Evolutionary conservation across 1,140 invertebrate genomes (phyloP).

Genomic region (Neotoxoptera formosana): DNA sequence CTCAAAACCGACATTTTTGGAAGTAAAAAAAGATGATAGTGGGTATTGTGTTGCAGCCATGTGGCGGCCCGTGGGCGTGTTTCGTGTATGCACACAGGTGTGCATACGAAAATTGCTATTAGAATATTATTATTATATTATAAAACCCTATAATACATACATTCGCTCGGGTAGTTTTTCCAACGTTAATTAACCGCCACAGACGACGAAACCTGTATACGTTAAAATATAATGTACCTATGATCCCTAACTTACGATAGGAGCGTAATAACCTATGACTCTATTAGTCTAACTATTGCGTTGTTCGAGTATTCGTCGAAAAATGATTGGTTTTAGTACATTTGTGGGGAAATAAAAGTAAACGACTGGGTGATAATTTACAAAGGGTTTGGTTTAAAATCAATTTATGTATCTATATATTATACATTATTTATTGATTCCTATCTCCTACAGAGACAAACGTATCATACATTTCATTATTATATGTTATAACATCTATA

Average conservation of each 20-base stretch:
- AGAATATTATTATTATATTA: constrained; percentile 1
- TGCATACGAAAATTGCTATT: neutral
- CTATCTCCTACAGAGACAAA: neutral
- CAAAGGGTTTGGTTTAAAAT: neutral
- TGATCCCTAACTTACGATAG: neutral
- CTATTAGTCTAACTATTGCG: neutral
- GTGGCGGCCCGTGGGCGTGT: constrained; percentile 41
- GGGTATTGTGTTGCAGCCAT: neutral
- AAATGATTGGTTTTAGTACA: neutral
- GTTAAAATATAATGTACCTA: neutral
- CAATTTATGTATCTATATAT: neutral
- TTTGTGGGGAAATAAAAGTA: neutral
- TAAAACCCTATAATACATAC: neutral
- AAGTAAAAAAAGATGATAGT: neutral
- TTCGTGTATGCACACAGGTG: constrained; percentile 14
- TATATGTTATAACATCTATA: neutral
- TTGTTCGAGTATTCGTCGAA: neutral
- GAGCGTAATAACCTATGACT: neutral
- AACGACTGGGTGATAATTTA: neutral
- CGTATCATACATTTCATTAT: neutral
- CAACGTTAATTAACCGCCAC: neutral
- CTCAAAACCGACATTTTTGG: constrained; percentile 26
- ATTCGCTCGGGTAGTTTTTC: constrained; percentile 3
- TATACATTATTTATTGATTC: neutral
- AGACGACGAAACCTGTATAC: neutral